phyloP scores from a whole-genome alignment of 1,140 invertebrate species.

The Mactra quadrangularis region DNA sequence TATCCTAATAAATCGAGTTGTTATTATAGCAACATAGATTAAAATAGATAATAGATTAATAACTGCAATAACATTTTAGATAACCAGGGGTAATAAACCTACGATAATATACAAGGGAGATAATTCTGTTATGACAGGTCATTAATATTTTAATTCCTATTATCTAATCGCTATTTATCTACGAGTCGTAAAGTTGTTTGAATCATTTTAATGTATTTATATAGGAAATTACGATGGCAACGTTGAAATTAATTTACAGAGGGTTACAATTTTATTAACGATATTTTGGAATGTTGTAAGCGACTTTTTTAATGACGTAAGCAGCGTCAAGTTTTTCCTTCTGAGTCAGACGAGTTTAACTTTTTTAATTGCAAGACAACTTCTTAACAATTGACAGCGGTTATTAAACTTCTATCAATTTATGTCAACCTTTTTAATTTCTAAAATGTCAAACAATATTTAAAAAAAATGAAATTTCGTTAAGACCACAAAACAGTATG shows the following conservation, averaged over 20 bases:
- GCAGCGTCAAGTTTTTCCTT: no score
- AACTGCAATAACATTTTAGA: conserved; percentile 51
- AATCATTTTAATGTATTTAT: background rate
- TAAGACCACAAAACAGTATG: no score
- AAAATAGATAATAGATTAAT: conserved; percentile 24
- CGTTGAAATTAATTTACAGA: background rate
- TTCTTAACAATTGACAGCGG: no score
- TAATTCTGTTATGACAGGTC: conserved; percentile 37
- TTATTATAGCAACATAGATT: conserved; percentile 58
- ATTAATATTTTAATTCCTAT: conserved; percentile 22
- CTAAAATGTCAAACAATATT: no score
- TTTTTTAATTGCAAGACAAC: no score
- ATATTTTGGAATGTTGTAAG: background rate
- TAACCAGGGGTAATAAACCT: conserved; percentile 42
- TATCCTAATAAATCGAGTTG: conserved; percentile 10
- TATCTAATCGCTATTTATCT: conserved; percentile 14
- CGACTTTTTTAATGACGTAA: no score
- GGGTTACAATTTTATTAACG: background rate
- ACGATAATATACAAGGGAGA: conserved; percentile 31
- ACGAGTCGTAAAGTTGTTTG: background rate
- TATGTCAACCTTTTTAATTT: no score
- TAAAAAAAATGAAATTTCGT: no score
- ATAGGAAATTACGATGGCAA: background rate
- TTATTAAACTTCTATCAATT: no score
- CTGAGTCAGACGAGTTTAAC: no score